Evolutionary conservation across 1,140 invertebrate species (phyloP), one percentile per base, ranked within the genome.

Genomic region (Apis laboriosa): DNA sequence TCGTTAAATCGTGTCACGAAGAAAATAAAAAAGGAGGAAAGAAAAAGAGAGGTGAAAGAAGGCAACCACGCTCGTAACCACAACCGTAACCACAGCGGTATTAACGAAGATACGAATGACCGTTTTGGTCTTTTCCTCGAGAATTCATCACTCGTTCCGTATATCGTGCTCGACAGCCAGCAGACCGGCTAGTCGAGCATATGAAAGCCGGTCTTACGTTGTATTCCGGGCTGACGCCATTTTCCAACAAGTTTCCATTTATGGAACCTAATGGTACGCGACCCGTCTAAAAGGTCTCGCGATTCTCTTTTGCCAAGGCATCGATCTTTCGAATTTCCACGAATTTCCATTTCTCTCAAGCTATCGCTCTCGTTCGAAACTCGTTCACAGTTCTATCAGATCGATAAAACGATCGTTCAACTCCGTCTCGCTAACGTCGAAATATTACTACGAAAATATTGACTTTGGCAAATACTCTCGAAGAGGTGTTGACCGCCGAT

Each of bases 191-290:
- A 80, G 77, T 76, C 82, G 55, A 53, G 76, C 80, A 83, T 84
- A 83, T 86, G 86, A 88, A 86, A 89, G 79, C 83, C 76, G 34
- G 77, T 71, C 86, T 83, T 86, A 83, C 68, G 55, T 80, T 17
- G 64, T 68, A 66, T 56, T 11, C 71, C 24, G 66, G 84, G 83
- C 78, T 28, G 83, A 75, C 80, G 85, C 86, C 84, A 87, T 91
- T 91, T 90, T 77, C 85, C 78, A 80, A 75, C 88, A 88, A 87
- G 88, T 90, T 90, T 90, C 90, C 87, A 90, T 91, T 90, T 91
- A 90, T 81, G 87, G 89, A 84, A 85, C 74, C 80, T 75, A 80
- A 84, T 83, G 78, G 82, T 90, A 89, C 85, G 85, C 86, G 88
- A 86, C 81, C 86, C 66, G 61, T 71, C 73, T 83, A 86, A 76